Conservation (phyloP, 2,888 invertebrate genomes). For the Tiliacea citrago region DNA sequence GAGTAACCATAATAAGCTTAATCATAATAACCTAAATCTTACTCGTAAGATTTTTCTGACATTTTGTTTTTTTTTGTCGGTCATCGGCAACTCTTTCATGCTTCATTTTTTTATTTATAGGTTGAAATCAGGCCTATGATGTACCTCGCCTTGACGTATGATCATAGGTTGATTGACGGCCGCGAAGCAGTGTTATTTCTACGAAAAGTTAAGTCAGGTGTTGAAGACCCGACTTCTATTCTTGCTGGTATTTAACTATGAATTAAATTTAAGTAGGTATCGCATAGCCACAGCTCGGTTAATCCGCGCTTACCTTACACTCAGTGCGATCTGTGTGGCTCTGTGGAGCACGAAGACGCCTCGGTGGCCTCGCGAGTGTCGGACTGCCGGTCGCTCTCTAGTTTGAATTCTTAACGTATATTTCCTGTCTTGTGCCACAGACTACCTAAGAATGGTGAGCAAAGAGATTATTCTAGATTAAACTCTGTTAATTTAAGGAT, state of each 20-base stretch:
- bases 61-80: background rate
- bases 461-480: background rate
- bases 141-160: constrained; percentile 99
- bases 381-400: background rate
- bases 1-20: background rate
- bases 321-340: no score
- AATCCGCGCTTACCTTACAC: background rate
- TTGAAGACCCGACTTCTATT: constrained; percentile 99
- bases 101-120: constrained; percentile 89
- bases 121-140: constrained; percentile 99
- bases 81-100: background rate
- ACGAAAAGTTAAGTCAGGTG: constrained; percentile 97
- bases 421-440: background rate
- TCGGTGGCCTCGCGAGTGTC: background rate
- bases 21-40: no score
- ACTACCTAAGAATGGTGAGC: background rate
- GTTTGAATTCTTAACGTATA: background rate
- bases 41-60: background rate
- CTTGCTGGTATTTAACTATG: constrained; percentile 96
- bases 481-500: background rate
- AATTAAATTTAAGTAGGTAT: constrained; percentile 4
- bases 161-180: constrained; percentile 99
- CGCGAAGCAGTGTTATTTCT: constrained; percentile 99
- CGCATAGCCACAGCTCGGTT: background rate
- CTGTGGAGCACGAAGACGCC: background rate